phyloP scores from a whole-genome alignment of 2,888 invertebrate genomes.

The Macaria notata region DNA sequence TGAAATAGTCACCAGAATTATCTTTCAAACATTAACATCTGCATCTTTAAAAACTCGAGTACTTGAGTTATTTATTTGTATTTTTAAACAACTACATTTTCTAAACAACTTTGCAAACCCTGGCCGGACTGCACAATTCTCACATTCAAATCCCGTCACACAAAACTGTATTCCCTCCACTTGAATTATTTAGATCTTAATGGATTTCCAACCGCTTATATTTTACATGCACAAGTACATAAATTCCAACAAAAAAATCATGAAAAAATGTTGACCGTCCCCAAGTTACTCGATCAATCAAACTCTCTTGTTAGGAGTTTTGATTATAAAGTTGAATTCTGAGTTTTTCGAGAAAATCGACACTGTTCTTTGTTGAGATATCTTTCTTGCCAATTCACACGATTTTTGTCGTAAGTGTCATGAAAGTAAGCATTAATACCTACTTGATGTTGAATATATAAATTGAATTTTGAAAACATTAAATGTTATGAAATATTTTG shows the following conservation, averaged over 20 bases:
- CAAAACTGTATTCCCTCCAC: constrained; percentile 26
- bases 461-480: no score
- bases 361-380: constrained; percentile 12
- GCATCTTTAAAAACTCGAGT: no score
- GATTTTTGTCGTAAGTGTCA: no score
- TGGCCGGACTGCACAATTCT: constrained; percentile 24
- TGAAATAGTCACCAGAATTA: no score
- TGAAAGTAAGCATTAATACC: no score
- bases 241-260: constrained; percentile 3
- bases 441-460: no score
- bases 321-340: constrained; percentile 29
- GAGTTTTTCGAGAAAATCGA: constrained; percentile 18
- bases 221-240: constrained; percentile 3
- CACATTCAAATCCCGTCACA: constrained; percentile 37
- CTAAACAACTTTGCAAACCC: constrained; percentile 10
- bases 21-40: no score
- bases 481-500: no score
- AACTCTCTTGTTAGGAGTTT: constrained; percentile 31
- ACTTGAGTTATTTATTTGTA: no score
- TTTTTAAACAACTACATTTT: no score
- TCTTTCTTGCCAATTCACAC: background rate
- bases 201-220: constrained; percentile 18
- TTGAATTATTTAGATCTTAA: constrained; percentile 23
- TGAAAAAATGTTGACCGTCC: constrained; percentile 26
- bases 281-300: constrained; percentile 40